Evolutionary conservation across 1,140 invertebrate genomes (phyloP), one percentile per base, ranked within the genome.

Genomic region (Wasmannia auropunctata): DNA sequence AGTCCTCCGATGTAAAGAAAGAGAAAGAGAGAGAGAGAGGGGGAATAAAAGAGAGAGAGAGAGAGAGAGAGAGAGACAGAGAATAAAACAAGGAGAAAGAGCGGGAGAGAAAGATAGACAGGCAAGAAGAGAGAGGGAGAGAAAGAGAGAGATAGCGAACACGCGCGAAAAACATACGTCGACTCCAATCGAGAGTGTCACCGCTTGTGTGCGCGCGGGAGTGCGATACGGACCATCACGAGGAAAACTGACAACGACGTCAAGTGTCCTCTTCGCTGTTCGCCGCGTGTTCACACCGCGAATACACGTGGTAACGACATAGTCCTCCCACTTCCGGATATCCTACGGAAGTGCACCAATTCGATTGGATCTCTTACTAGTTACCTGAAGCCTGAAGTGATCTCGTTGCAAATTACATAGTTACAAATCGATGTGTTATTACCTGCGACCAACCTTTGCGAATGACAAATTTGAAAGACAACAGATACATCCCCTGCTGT

Each of bases 91-190:
- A 70, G 75, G 49, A 85, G 87, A 58, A 87, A 84, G 60, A 86
- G 86, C 72, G 81, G 65, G 75, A 70, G 60, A 83, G 74, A 28
- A 58, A 85, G 46, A 75, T 28, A 80, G 74, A 79, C 40, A 85
- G 62, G 76, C 49, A 85, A 69, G 70, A 19, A 46, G 69, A 40
- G 69, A 76, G 14, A 56, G 43, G 84, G 58, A 74, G 46, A 51
- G 22, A 63, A 31, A 75, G 72, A 86, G 74, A 65, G 28, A 74
- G 37, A 54, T 60, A 69, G 70, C 69, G 65, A 86, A 43, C 81
- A 85, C 75, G 69, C 86, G 86, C 89, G 87, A 89, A 91, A 90
- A 86, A 86, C 75, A 80, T 60, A 88, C 40, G 60, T 58, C 58
- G 86, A 54, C 46, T 74, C 25, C 60, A 77, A 86, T 88, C 87